Evolutionary conservation across 2,113 vertebrate genomes (phyloP).

Genomic region (Sula dactylatra): DNA sequence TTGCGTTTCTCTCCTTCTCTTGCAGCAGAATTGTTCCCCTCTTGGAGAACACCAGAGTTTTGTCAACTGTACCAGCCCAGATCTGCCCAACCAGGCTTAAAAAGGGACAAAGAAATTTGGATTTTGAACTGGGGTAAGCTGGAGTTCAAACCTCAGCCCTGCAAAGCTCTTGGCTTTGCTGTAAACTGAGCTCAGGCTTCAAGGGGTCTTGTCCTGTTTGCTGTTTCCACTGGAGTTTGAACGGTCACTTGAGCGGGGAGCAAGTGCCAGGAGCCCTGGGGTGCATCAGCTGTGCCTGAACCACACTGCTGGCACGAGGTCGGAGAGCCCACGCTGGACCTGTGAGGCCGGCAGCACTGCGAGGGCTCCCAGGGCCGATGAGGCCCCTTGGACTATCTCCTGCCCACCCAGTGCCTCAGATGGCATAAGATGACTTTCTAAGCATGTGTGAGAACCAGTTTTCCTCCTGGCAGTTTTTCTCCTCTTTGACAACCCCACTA

Average conservation of each 20-base stretch:
- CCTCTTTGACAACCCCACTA: background rate
- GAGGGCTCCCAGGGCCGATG: fast-evolving
- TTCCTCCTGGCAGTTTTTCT: background rate
- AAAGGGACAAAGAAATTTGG: background rate
- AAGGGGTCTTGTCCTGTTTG: background rate
- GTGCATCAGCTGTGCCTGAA: background rate
- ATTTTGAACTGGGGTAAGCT: background rate
- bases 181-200: background rate
- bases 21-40: background rate
- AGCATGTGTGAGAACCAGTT: background rate
- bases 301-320: background rate
- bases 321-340: background rate
- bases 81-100: background rate
- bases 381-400: background rate
- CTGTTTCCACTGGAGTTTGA: background rate
- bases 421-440: background rate
- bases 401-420: background rate
- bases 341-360: background rate
- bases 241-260: background rate
- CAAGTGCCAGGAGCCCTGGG: fast-evolving
- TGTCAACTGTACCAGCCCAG: background rate
- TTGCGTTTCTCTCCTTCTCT: background rate
- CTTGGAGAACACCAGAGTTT: background rate
- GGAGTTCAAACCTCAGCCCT: constrained; percentile 24
- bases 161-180: background rate